Evolutionary conservation across 2,113 vertebrate species (phyloP).

Genomic region (Proterorhinus semilunaris): DNA sequence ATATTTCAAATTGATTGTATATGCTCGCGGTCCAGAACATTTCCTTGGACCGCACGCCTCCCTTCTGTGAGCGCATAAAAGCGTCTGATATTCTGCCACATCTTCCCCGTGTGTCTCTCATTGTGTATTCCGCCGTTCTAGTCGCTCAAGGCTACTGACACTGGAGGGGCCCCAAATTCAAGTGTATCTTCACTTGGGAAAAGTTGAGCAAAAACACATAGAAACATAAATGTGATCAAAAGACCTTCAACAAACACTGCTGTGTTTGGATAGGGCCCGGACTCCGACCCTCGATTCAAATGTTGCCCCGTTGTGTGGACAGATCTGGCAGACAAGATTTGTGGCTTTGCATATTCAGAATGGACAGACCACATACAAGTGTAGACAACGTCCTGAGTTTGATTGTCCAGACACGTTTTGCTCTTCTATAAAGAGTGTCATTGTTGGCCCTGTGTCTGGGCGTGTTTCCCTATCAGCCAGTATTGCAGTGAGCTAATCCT

Average conservation of each 20-base stretch:
- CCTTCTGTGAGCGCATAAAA: constrained; percentile 19
- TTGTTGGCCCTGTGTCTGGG: too few species aligned
- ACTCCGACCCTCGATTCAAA: constrained; percentile 20
- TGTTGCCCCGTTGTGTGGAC: constrained; percentile 1
- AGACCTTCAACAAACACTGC: background rate
- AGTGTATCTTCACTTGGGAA: constrained; percentile 4
- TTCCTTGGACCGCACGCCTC: background rate
- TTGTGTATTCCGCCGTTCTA: constrained; percentile 36
- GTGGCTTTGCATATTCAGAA: background rate
- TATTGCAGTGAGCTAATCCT: too few species aligned
- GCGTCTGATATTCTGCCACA: constrained; percentile 10
- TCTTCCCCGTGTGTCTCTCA: constrained; percentile 7
- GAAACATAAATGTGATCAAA: constrained; percentile 28
- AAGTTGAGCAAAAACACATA: constrained; percentile 18
- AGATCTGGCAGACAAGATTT: background rate
- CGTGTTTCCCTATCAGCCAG: too few species aligned
- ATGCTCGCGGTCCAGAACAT: constrained; percentile 8
- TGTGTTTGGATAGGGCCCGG: background rate
- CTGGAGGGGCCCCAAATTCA: constrained; percentile 6
- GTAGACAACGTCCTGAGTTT: too few species aligned
- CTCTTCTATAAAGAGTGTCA: too few species aligned
- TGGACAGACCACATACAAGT: background rate
- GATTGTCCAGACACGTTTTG: too few species aligned
- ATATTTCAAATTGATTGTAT: background rate
- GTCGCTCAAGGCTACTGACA: constrained; percentile 36